Percentiles rank a stretch among this genome's conserved stretches.
These are phyloP conservation scores for Phytoseiulus persimilis DNA, from an alignment of 2,888 invertebrate genomes.

Conservation along the genomic window DNA sequence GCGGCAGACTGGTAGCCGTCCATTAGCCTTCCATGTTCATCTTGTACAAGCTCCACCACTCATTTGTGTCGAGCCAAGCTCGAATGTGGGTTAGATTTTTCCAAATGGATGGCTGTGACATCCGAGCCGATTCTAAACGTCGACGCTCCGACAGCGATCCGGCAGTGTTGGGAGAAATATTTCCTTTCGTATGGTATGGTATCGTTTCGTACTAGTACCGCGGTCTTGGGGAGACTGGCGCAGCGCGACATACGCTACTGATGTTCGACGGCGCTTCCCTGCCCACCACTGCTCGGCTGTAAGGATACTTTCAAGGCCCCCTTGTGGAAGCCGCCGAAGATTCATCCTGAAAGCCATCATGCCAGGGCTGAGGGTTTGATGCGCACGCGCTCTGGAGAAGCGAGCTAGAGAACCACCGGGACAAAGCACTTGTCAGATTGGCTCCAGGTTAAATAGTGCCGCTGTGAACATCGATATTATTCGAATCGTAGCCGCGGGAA, in stretches of 20 bases:
- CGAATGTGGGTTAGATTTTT: neutral
- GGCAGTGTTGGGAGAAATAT: neutral
- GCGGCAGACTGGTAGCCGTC: neutral
- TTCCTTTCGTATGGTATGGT: too few species aligned
- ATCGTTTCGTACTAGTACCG: too few species aligned
- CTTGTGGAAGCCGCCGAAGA: too few species aligned
- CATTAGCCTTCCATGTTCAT: conserved; percentile 5
- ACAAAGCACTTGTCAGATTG: neutral
- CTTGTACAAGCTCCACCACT: neutral
- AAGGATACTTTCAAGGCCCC: too few species aligned
- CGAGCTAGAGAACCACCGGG: neutral
- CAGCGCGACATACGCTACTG: too few species aligned
- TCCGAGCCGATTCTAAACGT: neutral
- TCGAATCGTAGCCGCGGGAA: conserved; percentile 6
- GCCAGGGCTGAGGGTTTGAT: too few species aligned
- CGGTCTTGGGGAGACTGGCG: too few species aligned
- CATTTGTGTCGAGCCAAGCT: neutral
- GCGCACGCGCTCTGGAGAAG: neutral
- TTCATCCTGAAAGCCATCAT: too few species aligned
- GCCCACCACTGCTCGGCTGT: too few species aligned
- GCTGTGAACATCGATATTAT: neutral
- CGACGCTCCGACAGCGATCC: neutral
- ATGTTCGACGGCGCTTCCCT: too few species aligned
- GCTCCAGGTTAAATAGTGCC: neutral
- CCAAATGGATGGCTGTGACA: neutral